Evolutionary conservation across 2,888 invertebrate species (phyloP), one percentile per base, ranked within the genome.

Genomic region (Amphipyra berbera): DNA sequence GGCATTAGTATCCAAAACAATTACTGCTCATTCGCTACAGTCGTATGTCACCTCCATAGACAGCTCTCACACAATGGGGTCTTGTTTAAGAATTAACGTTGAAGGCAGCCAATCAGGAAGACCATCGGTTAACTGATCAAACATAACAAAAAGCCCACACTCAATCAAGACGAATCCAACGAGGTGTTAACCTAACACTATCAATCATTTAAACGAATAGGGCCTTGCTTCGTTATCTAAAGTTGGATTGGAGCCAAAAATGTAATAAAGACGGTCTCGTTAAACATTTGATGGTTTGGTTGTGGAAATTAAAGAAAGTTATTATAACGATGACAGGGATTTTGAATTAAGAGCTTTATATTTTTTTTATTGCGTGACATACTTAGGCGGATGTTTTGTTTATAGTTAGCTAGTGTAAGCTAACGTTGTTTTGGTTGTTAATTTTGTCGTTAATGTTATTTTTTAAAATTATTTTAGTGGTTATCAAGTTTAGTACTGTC

Each of bases 81-180:
- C 91, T 92, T 91, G 90, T 92, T 90, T 88, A 90, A 89, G 87
- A 90, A 91, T 92, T 90, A 91, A 90, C 88, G 84, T 86, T 88
- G 88, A 90, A 90, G 88, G 86, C 88, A 84, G 79, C 91, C 91
- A 93, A 93, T 93, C 93, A 92, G 85, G 83, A 85, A 78, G 79
- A 82, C 86, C 89, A 90, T 92, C 92, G 89, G 92, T 92, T 93
- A 92, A 89, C 87, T 90, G 89, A 91, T 91, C 93, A 94, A 93
- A 93, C 88, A 91, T 82, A 90, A 91, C 90, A 93, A 93, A 93
- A 92, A 91, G 88, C 90, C 89, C 86, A 92, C 92, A 90, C 91
- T 92, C 93, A 92, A 94, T 94, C 94, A 94, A 90, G 88, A 90
- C 83, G 85, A 82, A 87, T 86, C 86, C 88, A 90, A 85, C 88